These are phyloP conservation scores for Proteles cristata DNA, from an alignment of 2,113 vertebrate species.

Conservation along the genomic window DNA sequence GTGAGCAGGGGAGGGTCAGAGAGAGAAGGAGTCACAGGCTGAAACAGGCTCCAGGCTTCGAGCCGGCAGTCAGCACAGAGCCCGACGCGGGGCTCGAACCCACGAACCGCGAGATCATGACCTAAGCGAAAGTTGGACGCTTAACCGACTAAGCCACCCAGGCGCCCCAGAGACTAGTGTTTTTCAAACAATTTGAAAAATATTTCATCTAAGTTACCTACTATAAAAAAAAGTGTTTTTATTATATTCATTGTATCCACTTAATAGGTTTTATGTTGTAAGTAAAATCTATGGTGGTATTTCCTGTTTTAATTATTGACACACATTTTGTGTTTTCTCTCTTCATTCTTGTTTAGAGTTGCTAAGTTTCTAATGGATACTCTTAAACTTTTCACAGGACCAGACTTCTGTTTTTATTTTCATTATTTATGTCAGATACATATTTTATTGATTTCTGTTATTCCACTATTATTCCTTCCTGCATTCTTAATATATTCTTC, in stretches of 20 bases:
- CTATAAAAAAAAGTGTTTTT: neutral
- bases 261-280: too few relatives aligned
- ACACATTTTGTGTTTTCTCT: neutral
- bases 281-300: too few relatives aligned
- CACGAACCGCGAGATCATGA: too few relatives aligned
- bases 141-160: too few relatives aligned
- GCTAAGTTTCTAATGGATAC: neutral
- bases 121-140: too few relatives aligned
- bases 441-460: neutral
- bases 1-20: too few relatives aligned
- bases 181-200: neutral
- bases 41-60: too few relatives aligned
- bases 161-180: neutral
- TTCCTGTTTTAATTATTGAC: neutral
- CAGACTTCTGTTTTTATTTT: neutral
- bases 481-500: neutral
- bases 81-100: too few relatives aligned
- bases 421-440: neutral
- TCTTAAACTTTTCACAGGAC: neutral
- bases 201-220: neutral
- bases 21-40: too few relatives aligned
- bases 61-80: too few relatives aligned
- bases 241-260: neutral
- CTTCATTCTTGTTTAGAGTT: neutral
- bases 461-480: neutral